These are phyloP conservation scores for Philypnodon macrostomus DNA, from an alignment of 2,797 vertebrate genomes.

Conservation along the genomic window DNA sequence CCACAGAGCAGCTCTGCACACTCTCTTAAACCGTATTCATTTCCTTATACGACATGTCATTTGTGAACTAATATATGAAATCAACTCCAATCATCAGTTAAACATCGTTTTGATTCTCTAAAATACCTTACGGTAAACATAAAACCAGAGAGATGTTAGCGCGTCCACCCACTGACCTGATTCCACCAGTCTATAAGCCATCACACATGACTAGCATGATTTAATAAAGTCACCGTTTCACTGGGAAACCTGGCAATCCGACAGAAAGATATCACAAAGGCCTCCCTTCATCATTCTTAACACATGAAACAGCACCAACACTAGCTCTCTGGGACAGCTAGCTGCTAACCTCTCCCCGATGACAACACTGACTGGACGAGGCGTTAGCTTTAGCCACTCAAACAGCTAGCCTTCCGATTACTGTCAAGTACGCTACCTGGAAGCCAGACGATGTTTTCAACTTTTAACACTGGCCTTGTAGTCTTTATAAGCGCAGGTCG, in stretches of 20 bases:
- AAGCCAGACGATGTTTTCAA: conserved; percentile 54
- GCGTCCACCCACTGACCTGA: conserved; percentile 51
- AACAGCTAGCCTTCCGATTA: conserved; percentile 40
- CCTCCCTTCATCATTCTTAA: conserved; percentile 4
- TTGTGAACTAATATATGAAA: neutral
- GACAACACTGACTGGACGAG: conserved; percentile 25
- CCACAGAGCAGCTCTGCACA: conserved; percentile 1
- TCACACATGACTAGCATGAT: neutral
- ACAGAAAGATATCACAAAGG: conserved; percentile 9
- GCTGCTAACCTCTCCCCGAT: conserved; percentile 38
- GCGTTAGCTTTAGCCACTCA: conserved; percentile 41
- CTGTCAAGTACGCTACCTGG: conserved; percentile 66
- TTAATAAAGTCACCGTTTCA: neutral
- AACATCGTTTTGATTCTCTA: neutral
- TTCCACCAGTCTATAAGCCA: conserved; percentile 34
- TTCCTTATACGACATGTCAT: neutral
- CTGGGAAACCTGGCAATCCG: neutral
- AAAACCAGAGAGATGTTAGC: conserved; percentile 44
- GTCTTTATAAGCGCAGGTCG: conserved; percentile 21
- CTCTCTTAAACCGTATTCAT: neutral
- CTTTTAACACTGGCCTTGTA: conserved; percentile 39
- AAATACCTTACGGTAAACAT: conserved; percentile 13
- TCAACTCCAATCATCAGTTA: neutral
- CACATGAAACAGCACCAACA: conserved; percentile 25
- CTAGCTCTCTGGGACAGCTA: conserved; percentile 48